Conservation (phyloP, 2,113 vertebrate species). For the Aegotheles bennettii region DNA sequence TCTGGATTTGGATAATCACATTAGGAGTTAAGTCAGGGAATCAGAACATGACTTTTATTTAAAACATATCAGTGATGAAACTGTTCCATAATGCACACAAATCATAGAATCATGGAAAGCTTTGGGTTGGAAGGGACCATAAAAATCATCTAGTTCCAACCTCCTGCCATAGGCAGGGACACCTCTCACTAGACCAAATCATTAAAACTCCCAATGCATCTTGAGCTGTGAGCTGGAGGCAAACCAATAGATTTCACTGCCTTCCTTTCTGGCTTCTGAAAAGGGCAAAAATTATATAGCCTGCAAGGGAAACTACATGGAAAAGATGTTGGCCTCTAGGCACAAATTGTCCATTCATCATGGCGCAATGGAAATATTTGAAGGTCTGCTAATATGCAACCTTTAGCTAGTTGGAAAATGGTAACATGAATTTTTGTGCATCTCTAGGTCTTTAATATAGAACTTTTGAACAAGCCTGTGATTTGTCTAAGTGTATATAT, state of each 20-base stretch:
- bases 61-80: background rate
- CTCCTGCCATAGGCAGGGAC: too few relatives aligned
- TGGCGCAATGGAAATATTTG: background rate
- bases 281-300: background rate
- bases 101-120: too few relatives aligned
- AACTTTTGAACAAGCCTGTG: background rate
- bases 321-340: background rate
- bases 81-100: background rate
- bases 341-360: background rate
- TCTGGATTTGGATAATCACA: conserved; percentile 27
- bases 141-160: too few relatives aligned
- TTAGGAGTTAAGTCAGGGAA: background rate
- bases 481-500: background rate
- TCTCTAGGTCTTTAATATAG: background rate
- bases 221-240: background rate
- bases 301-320: background rate
- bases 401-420: background rate
- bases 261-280: background rate
- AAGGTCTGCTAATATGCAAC: background rate
- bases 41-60: conserved; percentile 11
- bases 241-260: background rate
- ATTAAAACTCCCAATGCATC: background rate
- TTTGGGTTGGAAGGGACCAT: too few relatives aligned
- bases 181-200: too few relatives aligned
- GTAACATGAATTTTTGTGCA: background rate